These are phyloP conservation scores for Hylyphantes graminicola DNA, from an alignment of 1,140 invertebrate species.

Conservation along the genomic window DNA sequence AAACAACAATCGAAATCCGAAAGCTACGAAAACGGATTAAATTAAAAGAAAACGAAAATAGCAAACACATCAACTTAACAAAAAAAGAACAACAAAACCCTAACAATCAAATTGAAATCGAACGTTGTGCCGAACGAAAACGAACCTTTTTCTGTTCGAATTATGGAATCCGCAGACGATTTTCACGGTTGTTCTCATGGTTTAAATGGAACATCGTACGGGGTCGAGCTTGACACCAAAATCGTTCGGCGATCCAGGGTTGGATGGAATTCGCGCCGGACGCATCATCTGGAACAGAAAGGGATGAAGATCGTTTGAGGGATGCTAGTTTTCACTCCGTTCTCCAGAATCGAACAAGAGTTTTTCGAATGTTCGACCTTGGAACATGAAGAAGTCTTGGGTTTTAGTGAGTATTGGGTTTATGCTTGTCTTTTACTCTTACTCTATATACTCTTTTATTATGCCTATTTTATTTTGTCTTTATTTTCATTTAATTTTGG, in stretches of 20 bases:
- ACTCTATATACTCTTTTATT: background rate
- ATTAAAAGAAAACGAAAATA: background rate
- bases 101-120: background rate
- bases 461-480: background rate
- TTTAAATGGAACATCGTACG: constrained; percentile 18
- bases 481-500: too few relatives aligned
- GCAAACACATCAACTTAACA: background rate
- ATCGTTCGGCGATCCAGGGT: constrained; percentile 23
- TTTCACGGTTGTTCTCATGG: constrained; percentile 36
- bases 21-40: too few relatives aligned
- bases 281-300: constrained; percentile 25
- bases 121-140: constrained; percentile 8
- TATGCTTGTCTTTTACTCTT: background rate
- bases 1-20: too few relatives aligned
- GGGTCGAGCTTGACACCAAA: constrained; percentile 36
- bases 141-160: background rate
- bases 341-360: background rate
- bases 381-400: constrained; percentile 6
- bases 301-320: background rate
- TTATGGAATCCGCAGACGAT: constrained; percentile 9
- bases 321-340: background rate
- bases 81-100: background rate
- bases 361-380: background rate
- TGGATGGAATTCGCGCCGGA: constrained; percentile 24
- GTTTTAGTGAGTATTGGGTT: constrained; percentile 17